Evolutionary conservation across 1,140 invertebrate species (phyloP), one percentile per base, ranked within the genome.

Genomic region (Megathymus violae): DNA sequence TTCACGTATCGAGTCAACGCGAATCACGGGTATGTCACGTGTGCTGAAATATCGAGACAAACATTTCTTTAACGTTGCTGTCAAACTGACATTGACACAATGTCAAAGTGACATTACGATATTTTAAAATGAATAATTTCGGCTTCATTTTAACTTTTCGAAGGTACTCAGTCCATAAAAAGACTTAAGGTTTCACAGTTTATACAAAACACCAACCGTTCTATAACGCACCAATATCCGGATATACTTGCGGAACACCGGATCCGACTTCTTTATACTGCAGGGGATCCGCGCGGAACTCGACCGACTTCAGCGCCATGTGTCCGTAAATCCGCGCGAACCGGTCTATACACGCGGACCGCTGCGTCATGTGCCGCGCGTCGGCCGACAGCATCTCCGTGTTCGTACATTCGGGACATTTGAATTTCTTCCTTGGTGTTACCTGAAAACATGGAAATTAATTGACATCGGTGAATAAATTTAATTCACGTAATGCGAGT

Each of bases 391-490:
- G 81, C 96, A 98, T 98, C 91, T 98, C 97, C 0, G 95, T 97
- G 80, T 98, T 98, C 0, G 94, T 95, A 90, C 98, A 99, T 84
- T 98, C 96, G 0, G 97, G 97, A 87, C 98, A 99, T 88, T 98
- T 98, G 91, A 99, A 99, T 82, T 99, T 99, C 81, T 99, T 99
- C n/a, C 98, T 93, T 0, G 98, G 97, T 0, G 97, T 96, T n/a
- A 99, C 97, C 95, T 96, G 80, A 7, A 81, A 76, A 51, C 41
- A n/a, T 60, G 1, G 11, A 36, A 11, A 36, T 36, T 36, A n/a
- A n/a, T n/a, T n/a, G n/a, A n/a, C n/a, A n/a, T n/a, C n/a, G n/a
- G n/a, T n/a, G n/a, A n/a, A n/a, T n/a, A n/a, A n/a, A n/a, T n/a
- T n/a, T n/a, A n/a, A n/a, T n/a, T n/a, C n/a, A n/a, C n/a, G n/a